Conservation (phyloP, 2,888 invertebrate species). For the Lycocerus yunnanus region DNA sequence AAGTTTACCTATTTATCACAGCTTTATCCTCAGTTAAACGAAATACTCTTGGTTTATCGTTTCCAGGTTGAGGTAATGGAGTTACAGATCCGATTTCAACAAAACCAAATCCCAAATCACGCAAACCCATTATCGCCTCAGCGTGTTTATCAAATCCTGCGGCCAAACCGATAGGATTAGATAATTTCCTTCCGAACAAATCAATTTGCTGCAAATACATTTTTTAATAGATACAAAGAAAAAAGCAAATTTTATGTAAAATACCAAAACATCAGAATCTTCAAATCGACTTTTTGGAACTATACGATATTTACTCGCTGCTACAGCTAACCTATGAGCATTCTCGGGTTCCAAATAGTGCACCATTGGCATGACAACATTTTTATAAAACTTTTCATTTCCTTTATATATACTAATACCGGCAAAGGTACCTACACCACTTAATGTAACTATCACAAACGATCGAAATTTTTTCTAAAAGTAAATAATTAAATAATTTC, state of each 20-base stretch:
- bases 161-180: conserved; percentile 95
- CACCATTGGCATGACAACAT: conserved; percentile 72
- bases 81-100: conserved; percentile 97
- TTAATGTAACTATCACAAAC: conserved; percentile 65
- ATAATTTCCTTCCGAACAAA: conserved; percentile 73
- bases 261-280: conserved; percentile 71
- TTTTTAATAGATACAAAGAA: neutral
- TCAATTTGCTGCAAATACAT: conserved; percentile 63
- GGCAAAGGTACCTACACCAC: conserved; percentile 69
- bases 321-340: conserved; percentile 80
- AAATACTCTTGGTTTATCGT: conserved; percentile 92
- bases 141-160: conserved; percentile 99
- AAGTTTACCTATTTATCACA: conserved; percentile 78
- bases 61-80: conserved; percentile 90
- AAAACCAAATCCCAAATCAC: conserved; percentile 89
- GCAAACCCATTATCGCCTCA: conserved; percentile 83
- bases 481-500: neutral
- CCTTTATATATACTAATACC: conserved; percentile 73
- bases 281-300: conserved; percentile 63
- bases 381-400: conserved; percentile 78
- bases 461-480: conserved; percentile 73
- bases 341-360: conserved; percentile 78
- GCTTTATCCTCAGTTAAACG: conserved; percentile 83
- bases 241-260: neutral
- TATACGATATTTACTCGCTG: conserved; percentile 75